Conservation (phyloP, 1,140 invertebrate species). For the Hypsibius dujardini region DNA sequence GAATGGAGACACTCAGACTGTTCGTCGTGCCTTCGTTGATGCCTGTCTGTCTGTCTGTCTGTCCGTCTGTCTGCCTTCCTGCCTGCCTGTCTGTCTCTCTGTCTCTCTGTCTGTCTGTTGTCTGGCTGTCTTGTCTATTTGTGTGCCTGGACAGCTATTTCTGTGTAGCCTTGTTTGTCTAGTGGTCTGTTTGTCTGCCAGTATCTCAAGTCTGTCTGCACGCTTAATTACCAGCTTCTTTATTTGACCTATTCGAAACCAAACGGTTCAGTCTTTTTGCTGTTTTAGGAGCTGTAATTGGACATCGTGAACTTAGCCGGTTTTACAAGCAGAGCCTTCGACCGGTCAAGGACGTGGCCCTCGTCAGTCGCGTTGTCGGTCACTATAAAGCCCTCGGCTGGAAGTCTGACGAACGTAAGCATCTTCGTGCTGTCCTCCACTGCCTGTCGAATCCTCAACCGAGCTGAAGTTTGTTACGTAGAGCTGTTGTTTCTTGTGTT, state of each 20-base stretch:
- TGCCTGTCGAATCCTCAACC: not conserved
- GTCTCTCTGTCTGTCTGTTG: too few relatives aligned
- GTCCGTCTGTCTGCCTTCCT: not conserved
- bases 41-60: not conserved
- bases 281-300: constrained; percentile 55
- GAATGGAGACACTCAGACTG: not conserved
- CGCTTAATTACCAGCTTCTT: too few relatives aligned
- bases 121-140: too few relatives aligned
- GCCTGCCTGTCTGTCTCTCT: not conserved
- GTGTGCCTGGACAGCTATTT: too few relatives aligned
- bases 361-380: constrained; percentile 41
- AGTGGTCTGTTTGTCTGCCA: too few relatives aligned
- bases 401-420: constrained; percentile 30
- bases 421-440: not conserved
- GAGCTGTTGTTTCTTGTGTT: constrained; percentile 2
- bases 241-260: too few relatives aligned
- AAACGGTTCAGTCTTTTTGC: too few relatives aligned
- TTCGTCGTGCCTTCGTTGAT: not conserved
- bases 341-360: constrained; percentile 23
- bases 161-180: too few relatives aligned
- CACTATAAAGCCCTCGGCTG: constrained; percentile 70
- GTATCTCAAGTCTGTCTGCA: too few relatives aligned
- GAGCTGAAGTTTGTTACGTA: not conserved
- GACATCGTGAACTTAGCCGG: constrained; percentile 67
- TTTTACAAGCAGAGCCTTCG: constrained; percentile 41